phyloP scores from a whole-genome alignment of 2,888 invertebrate species.

The Serrognathus titanus region DNA sequence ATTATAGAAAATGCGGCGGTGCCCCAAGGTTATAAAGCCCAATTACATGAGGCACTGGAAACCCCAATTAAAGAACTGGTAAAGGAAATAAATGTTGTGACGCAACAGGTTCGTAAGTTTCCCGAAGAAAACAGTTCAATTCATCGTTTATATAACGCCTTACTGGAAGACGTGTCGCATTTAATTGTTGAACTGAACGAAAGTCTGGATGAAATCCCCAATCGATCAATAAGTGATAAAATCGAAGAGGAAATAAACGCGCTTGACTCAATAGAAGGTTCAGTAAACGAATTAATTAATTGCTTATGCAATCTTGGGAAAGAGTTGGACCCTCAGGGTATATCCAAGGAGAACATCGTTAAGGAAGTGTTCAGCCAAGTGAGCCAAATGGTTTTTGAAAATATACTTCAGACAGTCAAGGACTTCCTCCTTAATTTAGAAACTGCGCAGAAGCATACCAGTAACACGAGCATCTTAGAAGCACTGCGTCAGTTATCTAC shows the following conservation, averaged over 20 bases:
- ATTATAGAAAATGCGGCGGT: slow-evolving; percentile 29
- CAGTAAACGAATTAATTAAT: slow-evolving; percentile 40
- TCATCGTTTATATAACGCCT: slow-evolving; percentile 52
- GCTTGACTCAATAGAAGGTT: slow-evolving; percentile 36
- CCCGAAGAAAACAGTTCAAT: slow-evolving; percentile 37
- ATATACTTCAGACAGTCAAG: slow-evolving; percentile 41
- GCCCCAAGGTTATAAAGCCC: slow-evolving; percentile 30
- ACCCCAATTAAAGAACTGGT: slow-evolving; percentile 37
- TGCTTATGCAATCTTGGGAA: slow-evolving; percentile 39
- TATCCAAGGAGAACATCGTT: slow-evolving; percentile 36
- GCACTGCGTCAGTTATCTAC: slow-evolving; percentile 40
- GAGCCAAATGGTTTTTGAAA: slow-evolving; percentile 42
- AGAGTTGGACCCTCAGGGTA: slow-evolving; percentile 25
- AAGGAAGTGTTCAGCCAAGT: slow-evolving; percentile 46
- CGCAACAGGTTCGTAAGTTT: slow-evolving; percentile 39
- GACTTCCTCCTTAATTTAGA: slow-evolving; percentile 44
- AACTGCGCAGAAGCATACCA: slow-evolving; percentile 36
- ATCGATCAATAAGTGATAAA: slow-evolving; percentile 24
- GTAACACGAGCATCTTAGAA: slow-evolving; percentile 39
- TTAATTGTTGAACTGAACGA: slow-evolving; percentile 62
- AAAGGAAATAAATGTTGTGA: slow-evolving; percentile 38
- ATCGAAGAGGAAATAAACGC: slow-evolving; percentile 26
- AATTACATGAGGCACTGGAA: slow-evolving; percentile 37
- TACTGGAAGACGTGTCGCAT: slow-evolving; percentile 62
- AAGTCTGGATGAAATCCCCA: slow-evolving; percentile 50